Conservation (phyloP, 2,797 vertebrate genomes). For the Pangasius larnaudii region DNA sequence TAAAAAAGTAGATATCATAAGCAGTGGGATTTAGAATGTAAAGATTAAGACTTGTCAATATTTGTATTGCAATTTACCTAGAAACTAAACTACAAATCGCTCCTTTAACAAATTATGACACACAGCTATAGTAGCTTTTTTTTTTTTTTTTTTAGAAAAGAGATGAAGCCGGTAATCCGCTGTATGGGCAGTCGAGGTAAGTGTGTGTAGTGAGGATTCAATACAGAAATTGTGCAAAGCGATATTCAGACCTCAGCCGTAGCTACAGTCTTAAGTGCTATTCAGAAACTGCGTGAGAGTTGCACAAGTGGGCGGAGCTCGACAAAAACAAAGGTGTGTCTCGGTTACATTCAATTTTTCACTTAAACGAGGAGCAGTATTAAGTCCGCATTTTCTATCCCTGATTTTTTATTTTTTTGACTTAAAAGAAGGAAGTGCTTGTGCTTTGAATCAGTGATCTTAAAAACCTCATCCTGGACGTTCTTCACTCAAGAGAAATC, state of each 20-base stretch:
- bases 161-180: not conserved
- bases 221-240: not conserved
- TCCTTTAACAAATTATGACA: not conserved
- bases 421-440: not conserved
- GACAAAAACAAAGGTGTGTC: not conserved
- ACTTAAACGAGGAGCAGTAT: no score
- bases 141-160: not conserved
- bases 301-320: not conserved
- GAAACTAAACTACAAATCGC: not conserved
- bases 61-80: not conserved
- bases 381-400: not conserved
- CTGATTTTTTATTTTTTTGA: not conserved
- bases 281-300: not conserved
- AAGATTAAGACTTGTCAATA: not conserved
- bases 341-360: not conserved
- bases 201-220: not conserved
- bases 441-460: not conserved
- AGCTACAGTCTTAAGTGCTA: not conserved
- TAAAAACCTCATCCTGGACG: not conserved
- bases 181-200: not conserved
- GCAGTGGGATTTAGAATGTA: not conserved
- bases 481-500: not conserved
- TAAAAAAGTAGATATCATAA: not conserved
- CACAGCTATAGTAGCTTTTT: not conserved
- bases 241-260: not conserved